Percentiles rank a stretch among this genome's conserved stretches.
These are phyloP conservation scores for Corythornis vintsioides DNA, from an alignment of 2,113 vertebrate species.

Conservation along the genomic window DNA sequence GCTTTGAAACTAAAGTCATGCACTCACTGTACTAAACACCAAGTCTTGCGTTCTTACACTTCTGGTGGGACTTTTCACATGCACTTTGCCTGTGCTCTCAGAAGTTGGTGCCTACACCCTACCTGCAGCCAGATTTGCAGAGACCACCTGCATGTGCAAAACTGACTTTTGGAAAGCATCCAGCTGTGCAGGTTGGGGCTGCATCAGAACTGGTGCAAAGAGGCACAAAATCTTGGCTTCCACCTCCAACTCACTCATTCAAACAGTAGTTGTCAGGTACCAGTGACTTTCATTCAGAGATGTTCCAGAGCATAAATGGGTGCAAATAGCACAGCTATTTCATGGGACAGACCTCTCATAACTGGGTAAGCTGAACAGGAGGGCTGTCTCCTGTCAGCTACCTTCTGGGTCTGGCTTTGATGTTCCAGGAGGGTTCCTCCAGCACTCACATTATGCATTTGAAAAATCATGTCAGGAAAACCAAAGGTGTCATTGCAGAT, in stretches of 20 bases:
- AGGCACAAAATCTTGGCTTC: not conserved
- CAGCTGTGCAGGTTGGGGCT: not conserved
- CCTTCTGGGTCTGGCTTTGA: not conserved
- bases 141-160: not conserved
- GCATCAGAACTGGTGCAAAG: not conserved
- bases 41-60: not conserved
- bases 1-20: not conserved
- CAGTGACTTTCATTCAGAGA: not conserved
- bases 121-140: not conserved
- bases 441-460: accelerated
- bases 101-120: not conserved
- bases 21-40: not conserved
- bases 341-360: not conserved
- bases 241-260: not conserved
- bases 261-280: not conserved
- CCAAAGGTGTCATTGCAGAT: not conserved
- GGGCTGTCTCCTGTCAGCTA: not conserved
- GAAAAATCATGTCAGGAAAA: not conserved
- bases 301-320: not conserved
- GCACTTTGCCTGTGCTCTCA: not conserved
- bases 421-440: not conserved
- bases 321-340: not conserved
- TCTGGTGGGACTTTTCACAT: not conserved
- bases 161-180: not conserved
- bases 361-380: not conserved